Base-by-base conservation (phyloP, 2,888 invertebrate species). In the Ophion costatus region DNA sequence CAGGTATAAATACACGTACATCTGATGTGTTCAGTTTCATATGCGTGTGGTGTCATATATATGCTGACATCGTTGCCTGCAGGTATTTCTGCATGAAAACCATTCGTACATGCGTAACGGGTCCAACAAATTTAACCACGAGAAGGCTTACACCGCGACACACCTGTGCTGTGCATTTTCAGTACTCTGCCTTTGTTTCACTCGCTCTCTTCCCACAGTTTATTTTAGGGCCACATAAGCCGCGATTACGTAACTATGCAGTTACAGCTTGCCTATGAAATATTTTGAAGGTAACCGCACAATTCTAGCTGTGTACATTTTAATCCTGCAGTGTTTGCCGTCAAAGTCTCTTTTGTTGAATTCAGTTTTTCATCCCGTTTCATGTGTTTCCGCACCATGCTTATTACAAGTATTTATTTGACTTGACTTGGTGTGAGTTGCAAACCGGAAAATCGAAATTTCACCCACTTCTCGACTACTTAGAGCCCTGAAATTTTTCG, bases 71-170 rank as follows among this genome's bases (percentile, higher is more conserved):
- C 14, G 22, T 59, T 20, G 9, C 20, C 63, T 29, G 17, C 20
- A 64, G n/a, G 45, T 14, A 51, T 51, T 56, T 64, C 1, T 75
- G 29, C 29, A 56, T 45, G 38, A 75, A 51, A 51, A 64, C 29
- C 75, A 75, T 33, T 20, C n/a, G 51, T 75, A 75, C 64, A 64
- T 56, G 59, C 67, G 22, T 59, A 66, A 73, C 33, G 45, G 59
- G 38, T 61, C 56, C 67, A 59, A 75, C n/a, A 42, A 45, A 78
- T 57, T 73, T 29, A 10, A 77, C 71, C 76, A 45, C 67, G 59
- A 45, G 76, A 57, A 82, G 57, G 57, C 59, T 77, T 71, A 20
- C 29, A 29, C 42, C 69, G 51, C 38, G 64, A 82, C 64, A 77
- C 82, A 64, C 66, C 71, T 64, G 42, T n/a, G 33, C 24, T n/a